phyloP scores from a whole-genome alignment of 1,140 invertebrate genomes.

The Pseudoatta argentina region DNA sequence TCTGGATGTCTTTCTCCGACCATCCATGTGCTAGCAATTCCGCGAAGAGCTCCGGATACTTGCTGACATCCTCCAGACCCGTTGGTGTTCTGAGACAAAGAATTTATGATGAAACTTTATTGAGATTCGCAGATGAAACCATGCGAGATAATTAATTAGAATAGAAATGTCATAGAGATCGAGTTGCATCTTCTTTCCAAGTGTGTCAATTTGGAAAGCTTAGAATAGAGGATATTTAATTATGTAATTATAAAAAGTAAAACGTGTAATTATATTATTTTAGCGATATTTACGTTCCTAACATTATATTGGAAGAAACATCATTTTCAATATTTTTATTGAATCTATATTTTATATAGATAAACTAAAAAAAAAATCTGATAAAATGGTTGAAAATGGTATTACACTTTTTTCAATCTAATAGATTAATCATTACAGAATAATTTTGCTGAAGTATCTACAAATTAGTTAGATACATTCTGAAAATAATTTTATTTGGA shows the following conservation, averaged over 20 bases:
- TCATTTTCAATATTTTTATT: not conserved
- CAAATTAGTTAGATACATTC: no score
- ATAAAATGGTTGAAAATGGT: not conserved
- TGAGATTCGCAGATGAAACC: constrained; percentile 32
- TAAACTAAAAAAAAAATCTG: not conserved
- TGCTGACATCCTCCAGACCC: constrained; percentile 94
- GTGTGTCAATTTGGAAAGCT: not conserved
- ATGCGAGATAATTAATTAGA: constrained; percentile 38
- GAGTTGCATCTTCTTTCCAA: not conserved
- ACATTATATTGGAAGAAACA: not conserved
- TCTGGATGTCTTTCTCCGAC: constrained; percentile 91
- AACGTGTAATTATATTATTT: not conserved
- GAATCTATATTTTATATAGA: not conserved
- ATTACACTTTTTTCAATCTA: not conserved
- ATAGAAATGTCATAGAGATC: not conserved
- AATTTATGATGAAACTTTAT: constrained; percentile 54
- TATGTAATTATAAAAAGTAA: not conserved
- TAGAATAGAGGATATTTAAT: not conserved
- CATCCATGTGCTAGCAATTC: constrained; percentile 90
- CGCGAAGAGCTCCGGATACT: constrained; percentile 92
- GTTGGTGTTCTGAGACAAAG: constrained; percentile 88
- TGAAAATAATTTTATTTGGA: no score
- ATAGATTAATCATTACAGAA: not conserved
- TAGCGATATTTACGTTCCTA: not conserved
- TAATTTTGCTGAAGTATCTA: no score